These are phyloP conservation scores for Stramonita haemastoma DNA, from an alignment of 2,888 invertebrate genomes.

Conservation along the genomic window DNA sequence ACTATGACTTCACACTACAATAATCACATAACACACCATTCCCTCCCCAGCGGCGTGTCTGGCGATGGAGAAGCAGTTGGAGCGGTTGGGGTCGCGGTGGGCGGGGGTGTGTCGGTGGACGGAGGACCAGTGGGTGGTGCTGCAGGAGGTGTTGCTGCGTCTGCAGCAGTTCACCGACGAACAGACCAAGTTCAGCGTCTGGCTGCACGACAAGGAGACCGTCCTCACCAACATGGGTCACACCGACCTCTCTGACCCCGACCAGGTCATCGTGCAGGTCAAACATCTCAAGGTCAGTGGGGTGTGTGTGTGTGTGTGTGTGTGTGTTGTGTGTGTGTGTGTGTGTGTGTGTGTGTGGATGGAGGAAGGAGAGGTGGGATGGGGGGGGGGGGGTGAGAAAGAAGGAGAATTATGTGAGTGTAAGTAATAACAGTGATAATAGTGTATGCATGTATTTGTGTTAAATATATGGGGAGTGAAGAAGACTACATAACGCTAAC, in stretches of 20 bases:
- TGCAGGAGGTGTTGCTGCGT: slow-evolving; percentile 81
- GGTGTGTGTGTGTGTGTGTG: background rate
- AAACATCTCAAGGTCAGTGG: slow-evolving; percentile 82
- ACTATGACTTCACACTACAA: no score
- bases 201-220: slow-evolving; percentile 85
- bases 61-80: slow-evolving; percentile 89
- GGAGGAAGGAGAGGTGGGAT: background rate
- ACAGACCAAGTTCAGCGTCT: slow-evolving; percentile 82
- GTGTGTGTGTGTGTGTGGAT: background rate
- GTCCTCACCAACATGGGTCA: slow-evolving; percentile 85
- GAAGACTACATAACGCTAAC: no score
- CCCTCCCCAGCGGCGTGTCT: slow-evolving; percentile 79
- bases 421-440: background rate
- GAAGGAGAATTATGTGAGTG: background rate
- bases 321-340: background rate
- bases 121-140: slow-evolving; percentile 82
- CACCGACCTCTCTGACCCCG: slow-evolving; percentile 68
- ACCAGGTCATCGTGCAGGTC: slow-evolving; percentile 82
- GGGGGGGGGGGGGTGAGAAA: no score
- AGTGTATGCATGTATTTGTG: background rate
- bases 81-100: slow-evolving; percentile 91
- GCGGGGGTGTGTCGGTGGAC: slow-evolving; percentile 91
- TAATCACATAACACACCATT: background rate
- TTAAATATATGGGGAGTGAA: background rate
- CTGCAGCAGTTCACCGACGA: slow-evolving; percentile 81